Conservation (phyloP, 2,888 invertebrate species). For the Melinopterus prodromus region DNA sequence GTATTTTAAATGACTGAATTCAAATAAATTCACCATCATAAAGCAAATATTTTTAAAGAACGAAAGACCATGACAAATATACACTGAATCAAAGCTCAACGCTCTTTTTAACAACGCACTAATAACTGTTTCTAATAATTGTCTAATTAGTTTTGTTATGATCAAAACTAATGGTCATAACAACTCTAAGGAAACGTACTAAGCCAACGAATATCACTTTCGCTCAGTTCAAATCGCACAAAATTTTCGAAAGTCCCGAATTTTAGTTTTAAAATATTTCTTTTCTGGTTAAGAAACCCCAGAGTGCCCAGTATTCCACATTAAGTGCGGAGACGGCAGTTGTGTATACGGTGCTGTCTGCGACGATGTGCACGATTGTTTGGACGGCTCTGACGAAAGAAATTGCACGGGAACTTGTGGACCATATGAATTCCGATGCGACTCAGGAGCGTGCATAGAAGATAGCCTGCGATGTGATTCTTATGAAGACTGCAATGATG, state of each 20-base stretch:
- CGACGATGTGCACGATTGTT: slow-evolving; percentile 59
- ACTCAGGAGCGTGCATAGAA: slow-evolving; percentile 81
- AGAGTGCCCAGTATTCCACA: slow-evolving; percentile 7
- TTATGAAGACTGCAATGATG: slow-evolving; percentile 82
- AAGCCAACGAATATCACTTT: not conserved
- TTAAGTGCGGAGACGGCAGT: slow-evolving; percentile 32
- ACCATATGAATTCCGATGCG: slow-evolving; percentile 72
- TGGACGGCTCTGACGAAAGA: slow-evolving; percentile 63
- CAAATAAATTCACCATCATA: too few species aligned
- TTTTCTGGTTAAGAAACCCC: not conserved
- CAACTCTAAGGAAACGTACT: not conserved
- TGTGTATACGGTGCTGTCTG: slow-evolving; percentile 52
- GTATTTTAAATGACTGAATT: too few species aligned
- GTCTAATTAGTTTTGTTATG: too few species aligned
- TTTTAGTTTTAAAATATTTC: not conserved
- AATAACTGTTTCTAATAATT: too few species aligned
- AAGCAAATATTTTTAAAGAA: too few species aligned
- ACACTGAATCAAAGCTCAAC: too few species aligned
- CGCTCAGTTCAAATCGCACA: not conserved
- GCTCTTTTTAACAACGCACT: too few species aligned
- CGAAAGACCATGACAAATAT: too few species aligned
- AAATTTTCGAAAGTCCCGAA: not conserved
- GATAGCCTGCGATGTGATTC: slow-evolving; percentile 73
- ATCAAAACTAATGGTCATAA: not conserved
- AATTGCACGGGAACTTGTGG: slow-evolving; percentile 64